phyloP scores from a whole-genome alignment of 1,140 invertebrate genomes.

The Platyscapa corneri region DNA sequence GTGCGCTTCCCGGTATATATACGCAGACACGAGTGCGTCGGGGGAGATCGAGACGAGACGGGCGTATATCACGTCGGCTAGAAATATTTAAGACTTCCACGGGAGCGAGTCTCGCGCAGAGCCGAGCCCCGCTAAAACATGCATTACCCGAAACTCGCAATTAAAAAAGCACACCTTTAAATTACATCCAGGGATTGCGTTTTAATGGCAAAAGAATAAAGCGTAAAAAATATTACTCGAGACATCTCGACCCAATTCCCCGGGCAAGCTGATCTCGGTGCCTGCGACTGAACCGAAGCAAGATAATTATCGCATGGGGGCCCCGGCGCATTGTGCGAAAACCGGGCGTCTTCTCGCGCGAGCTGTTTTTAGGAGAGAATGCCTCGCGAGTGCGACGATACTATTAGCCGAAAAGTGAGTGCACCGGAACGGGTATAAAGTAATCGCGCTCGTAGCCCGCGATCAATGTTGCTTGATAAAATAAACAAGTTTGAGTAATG shows the following conservation, averaged over 20 bases:
- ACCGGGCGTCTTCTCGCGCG: not conserved
- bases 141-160: not conserved
- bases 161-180: not conserved
- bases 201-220: not conserved
- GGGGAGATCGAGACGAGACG: not conserved
- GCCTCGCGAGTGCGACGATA: no score
- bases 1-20: slow-evolving; percentile 13
- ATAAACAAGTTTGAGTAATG: no score
- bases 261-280: no score
- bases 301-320: not conserved
- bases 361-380: not conserved
- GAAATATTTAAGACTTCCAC: not conserved
- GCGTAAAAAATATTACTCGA: not conserved
- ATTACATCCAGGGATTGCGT: no score
- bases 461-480: no score
- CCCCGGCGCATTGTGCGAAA: not conserved
- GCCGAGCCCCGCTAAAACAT: not conserved
- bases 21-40: not conserved
- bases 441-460: no score
- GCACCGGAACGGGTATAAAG: no score
- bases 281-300: not conserved
- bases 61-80: not conserved
- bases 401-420: no score
- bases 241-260: not conserved
- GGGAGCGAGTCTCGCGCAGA: not conserved